Percentiles rank a stretch among this genome's conserved stretches.
Conservation (phyloP, 2,888 invertebrate species). For the Lasioglossum oenotherae region DNA sequence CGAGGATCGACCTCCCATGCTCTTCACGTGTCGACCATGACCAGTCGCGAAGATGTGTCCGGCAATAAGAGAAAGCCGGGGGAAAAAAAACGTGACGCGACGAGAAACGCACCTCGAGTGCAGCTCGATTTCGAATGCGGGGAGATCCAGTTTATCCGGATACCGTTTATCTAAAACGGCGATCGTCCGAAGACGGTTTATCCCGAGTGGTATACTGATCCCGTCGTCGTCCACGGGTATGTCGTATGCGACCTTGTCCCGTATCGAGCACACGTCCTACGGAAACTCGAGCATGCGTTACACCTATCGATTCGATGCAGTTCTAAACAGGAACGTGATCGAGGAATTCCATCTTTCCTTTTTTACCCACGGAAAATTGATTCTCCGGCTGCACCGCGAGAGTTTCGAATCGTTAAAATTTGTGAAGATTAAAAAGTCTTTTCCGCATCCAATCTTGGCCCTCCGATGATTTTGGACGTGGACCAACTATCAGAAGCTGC, state of each 20-base stretch:
- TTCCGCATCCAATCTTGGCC: neutral
- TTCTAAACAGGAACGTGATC: constrained; percentile 23
- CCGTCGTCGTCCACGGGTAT: constrained; percentile 43
- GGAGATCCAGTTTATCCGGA: constrained; percentile 64
- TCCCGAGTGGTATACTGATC: constrained; percentile 57
- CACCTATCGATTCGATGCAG: constrained; percentile 35
- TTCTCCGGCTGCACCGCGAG: neutral
- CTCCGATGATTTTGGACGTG: neutral
- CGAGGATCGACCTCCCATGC: constrained; percentile 1
- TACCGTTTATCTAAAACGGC: constrained; percentile 62
- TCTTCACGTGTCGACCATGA: neutral
- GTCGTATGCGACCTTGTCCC: constrained; percentile 59
- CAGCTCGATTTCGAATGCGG: constrained; percentile 51
- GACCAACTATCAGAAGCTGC: neutral
- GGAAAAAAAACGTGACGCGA: constrained; percentile 24
- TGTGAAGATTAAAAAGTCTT: constrained; percentile 10
- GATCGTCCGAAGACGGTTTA: constrained; percentile 61
- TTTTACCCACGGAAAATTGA: neutral
- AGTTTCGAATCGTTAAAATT: neutral
- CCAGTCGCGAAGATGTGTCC: neutral
- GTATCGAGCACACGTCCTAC: constrained; percentile 53
- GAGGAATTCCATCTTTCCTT: neutral
- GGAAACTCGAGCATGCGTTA: constrained; percentile 50
- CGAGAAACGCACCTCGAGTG: constrained; percentile 26
- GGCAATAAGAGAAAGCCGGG: constrained; percentile 54